Conservation (phyloP, 1,140 invertebrate species). For the Aphaenogaster ashmeadi region DNA sequence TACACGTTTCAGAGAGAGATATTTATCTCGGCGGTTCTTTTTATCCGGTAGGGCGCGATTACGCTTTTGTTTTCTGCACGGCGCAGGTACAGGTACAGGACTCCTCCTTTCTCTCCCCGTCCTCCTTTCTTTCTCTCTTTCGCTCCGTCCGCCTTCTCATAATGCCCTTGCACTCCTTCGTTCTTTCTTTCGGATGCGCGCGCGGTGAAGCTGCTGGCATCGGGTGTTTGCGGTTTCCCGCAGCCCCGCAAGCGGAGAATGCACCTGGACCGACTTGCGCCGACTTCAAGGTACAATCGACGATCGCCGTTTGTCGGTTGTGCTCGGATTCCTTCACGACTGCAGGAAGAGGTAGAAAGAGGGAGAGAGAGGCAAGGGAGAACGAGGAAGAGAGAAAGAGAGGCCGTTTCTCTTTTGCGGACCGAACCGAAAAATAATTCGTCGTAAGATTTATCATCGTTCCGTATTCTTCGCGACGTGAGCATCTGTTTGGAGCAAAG, state of each 20-base stretch:
- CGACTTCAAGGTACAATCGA: constrained; percentile 48
- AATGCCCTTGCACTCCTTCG: not conserved
- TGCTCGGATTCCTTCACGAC: constrained; percentile 57
- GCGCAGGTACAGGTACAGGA: not conserved
- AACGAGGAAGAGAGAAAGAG: not conserved
- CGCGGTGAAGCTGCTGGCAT: constrained; percentile 29
- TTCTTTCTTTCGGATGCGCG: constrained; percentile 10
- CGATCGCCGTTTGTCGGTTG: constrained; percentile 60
- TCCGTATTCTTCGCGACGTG: not conserved
- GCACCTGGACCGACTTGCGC: constrained; percentile 50
- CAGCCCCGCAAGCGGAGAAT: constrained; percentile 38
- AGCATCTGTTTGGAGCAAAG: not conserved
- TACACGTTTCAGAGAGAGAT: constrained; percentile 65
- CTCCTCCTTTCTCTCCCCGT: not conserved
- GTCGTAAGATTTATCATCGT: constrained; percentile 24
- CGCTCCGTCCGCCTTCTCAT: not conserved
- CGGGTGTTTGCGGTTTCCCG: constrained; percentile 52
- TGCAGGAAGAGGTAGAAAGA: not conserved
- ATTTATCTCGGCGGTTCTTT: constrained; percentile 73
- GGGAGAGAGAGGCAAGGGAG: not conserved
- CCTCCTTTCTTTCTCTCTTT: not conserved
- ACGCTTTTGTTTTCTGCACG: constrained; percentile 68
- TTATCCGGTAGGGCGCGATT: constrained; percentile 52
- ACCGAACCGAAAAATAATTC: not conserved
- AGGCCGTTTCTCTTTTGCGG: not conserved